Conservation (phyloP, 2,888 invertebrate species). For the Leptarthrus brevirostris region DNA sequence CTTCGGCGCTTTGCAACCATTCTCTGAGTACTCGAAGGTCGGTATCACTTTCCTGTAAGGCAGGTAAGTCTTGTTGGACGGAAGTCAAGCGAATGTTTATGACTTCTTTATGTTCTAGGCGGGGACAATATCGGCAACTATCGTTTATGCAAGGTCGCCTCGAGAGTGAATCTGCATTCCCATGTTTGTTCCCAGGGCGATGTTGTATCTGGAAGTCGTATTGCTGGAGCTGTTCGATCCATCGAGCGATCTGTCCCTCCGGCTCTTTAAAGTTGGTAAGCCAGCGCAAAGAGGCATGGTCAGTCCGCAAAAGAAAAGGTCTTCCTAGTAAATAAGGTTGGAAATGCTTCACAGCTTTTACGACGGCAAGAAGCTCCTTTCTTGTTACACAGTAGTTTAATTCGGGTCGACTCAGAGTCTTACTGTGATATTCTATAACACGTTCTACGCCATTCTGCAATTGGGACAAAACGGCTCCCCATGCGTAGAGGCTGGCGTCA, state of each 20-base stretch:
- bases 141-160: too few relatives aligned
- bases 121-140: neutral
- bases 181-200: slow-evolving; percentile 54
- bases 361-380: too few relatives aligned
- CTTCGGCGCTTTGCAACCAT: neutral
- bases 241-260: slow-evolving; percentile 57
- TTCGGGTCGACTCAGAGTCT: neutral
- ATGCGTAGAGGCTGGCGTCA: neutral
- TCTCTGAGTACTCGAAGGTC: neutral
- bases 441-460: neutral
- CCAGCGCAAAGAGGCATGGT: too few relatives aligned
- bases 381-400: neutral
- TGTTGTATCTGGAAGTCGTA: slow-evolving; percentile 58
- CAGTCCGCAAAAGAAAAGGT: neutral
- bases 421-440: too few relatives aligned
- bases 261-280: too few relatives aligned
- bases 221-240: slow-evolving; percentile 58
- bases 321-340: neutral
- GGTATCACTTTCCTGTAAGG: too few relatives aligned
- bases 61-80: neutral
- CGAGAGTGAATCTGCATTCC: slow-evolving; percentile 49
- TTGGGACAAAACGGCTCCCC: neutral
- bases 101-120: neutral
- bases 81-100: neutral
- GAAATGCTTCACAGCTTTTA: neutral